Evolutionary conservation across 2,888 invertebrate genomes (phyloP), one percentile per base, ranked within the genome.

Genomic region (Atherix ibis): DNA sequence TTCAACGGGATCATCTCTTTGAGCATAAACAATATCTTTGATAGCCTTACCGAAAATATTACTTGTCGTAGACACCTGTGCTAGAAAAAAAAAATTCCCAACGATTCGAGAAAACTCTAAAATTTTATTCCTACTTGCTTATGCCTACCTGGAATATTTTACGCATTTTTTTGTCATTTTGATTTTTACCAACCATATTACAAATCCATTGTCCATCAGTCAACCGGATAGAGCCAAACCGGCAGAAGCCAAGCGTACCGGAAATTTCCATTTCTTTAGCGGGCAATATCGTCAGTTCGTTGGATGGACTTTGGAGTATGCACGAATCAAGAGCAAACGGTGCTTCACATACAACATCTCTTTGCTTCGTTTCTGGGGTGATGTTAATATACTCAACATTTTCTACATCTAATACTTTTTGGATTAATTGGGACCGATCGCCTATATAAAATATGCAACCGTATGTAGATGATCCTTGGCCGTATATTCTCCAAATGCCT

Each of bases 401-500:
- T 22, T 22, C 22, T 8, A 22, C 10, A 8, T 6, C 10, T 6
- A 8, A 6, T 6, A 22, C 22, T 10, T 6, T 22, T 22, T 22
- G 22, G 6, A 22, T 22, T 22, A 22, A 22, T 22, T 22, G 6
- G 22, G 22, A 10, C 22, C 10, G 6, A 22, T 22, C 10, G 22
- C 22, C 22, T 8, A 22, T 22, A 10, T 22, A 22, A 22, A 22
- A 22, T 8, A 22, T 22, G 22, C 22, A 22, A n/a, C n/a, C n/a
- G n/a, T n/a, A n/a, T n/a, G n/a, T n/a, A n/a, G n/a, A n/a, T n/a
- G n/a, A n/a, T n/a, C n/a, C n/a, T n/a, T n/a, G n/a, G n/a, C n/a
- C n/a, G 14, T 32, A 25, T 13, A 15, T 3, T 10, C 18, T 29
- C 27, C 22, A 24, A 29, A 32, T n/a, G n/a, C n/a, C n/a, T n/a